These are phyloP conservation scores for Cryptocephalus primarius DNA, from an alignment of 2,888 invertebrate genomes.

Conservation along the genomic window DNA sequence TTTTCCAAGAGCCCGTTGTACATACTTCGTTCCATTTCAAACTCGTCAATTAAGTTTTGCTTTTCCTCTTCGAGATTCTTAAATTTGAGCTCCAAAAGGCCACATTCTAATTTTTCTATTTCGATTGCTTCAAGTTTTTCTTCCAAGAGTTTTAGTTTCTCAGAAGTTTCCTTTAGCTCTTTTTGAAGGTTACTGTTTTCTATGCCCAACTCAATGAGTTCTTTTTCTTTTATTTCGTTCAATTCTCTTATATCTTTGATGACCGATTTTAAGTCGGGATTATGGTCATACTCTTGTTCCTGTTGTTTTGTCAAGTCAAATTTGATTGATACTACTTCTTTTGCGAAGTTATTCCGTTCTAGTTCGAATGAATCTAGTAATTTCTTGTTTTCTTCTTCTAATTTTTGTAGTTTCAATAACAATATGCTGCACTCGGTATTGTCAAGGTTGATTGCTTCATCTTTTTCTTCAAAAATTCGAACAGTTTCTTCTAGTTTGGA, in stretches of 20 bases:
- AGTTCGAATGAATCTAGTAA: constrained; percentile 14
- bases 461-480: constrained; percentile 14
- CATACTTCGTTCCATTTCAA: constrained; percentile 17
- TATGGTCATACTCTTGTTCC: neutral
- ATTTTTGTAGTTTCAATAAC: constrained; percentile 15
- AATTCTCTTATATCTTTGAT: neutral
- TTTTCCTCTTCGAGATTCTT: constrained; percentile 15
- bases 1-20: constrained; percentile 13
- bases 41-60: constrained; percentile 8
- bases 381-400: constrained; percentile 16
- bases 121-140: constrained; percentile 12
- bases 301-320: neutral
- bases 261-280: neutral
- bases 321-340: neutral
- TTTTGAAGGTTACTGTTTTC: constrained; percentile 10
- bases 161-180: constrained; percentile 12
- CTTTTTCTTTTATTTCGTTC: constrained; percentile 4
- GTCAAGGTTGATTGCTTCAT: constrained; percentile 12
- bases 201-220: constrained; percentile 11
- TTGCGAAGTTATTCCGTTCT: constrained; percentile 11
- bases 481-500: constrained; percentile 10
- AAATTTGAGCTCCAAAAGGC: constrained; percentile 15
- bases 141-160: constrained; percentile 14
- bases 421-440: constrained; percentile 13
- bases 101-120: constrained; percentile 12